These are phyloP conservation scores for Conchocele bisecta DNA, from an alignment of 2,888 invertebrate species.

Conservation along the genomic window DNA sequence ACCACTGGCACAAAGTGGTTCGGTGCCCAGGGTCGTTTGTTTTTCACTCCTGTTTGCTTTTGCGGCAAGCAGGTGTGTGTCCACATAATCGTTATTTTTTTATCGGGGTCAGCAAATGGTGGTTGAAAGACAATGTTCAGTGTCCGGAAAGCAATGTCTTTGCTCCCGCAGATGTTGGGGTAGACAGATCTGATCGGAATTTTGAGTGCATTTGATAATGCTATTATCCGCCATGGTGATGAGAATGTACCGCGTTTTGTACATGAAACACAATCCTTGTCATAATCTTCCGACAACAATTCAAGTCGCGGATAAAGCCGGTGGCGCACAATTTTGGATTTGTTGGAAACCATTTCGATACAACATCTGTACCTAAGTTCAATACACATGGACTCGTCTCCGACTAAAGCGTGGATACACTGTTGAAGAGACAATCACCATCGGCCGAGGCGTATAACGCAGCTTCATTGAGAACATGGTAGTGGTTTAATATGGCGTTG, in stretches of 20 bases:
- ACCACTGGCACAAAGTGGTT: not conserved
- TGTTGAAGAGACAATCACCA: slow-evolving; percentile 7
- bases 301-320: not conserved
- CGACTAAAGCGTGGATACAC: slow-evolving; percentile 13
- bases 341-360: slow-evolving; percentile 19
- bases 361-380: slow-evolving; percentile 32
- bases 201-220: not conserved
- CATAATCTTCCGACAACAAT: not conserved
- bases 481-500: not conserved
- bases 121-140: not conserved
- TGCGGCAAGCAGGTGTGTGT: not conserved
- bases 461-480: not conserved
- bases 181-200: not conserved
- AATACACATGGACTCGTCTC: slow-evolving; percentile 20
- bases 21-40: not conserved
- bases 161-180: not conserved
- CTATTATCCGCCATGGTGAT: not conserved
- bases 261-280: not conserved
- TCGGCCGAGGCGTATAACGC: slow-evolving; percentile 2
- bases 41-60: not conserved
- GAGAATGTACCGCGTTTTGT: not conserved
- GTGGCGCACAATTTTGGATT: not conserved
- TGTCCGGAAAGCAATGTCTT: not conserved
- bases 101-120: not conserved
- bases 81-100: not conserved